phyloP scores from a whole-genome alignment of 2,113 vertebrate species.

The Nestor notabilis region DNA sequence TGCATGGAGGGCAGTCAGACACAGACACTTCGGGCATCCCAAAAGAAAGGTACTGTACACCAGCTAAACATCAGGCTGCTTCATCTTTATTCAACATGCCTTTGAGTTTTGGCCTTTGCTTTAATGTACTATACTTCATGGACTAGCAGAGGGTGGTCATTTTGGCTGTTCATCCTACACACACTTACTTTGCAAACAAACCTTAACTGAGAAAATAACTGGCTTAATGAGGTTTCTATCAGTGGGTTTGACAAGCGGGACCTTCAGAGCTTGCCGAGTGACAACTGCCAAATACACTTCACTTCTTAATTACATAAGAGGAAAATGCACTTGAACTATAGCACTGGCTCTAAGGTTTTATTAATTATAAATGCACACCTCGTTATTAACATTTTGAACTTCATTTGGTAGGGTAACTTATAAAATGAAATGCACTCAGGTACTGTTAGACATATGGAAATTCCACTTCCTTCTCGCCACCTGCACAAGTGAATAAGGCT shows the following conservation, averaged over 20 bases:
- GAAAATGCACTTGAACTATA: slow-evolving; percentile 70
- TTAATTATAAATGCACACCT: slow-evolving; percentile 80
- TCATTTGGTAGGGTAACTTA: slow-evolving; percentile 79
- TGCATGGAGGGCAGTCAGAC: neutral
- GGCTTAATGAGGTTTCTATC: slow-evolving; percentile 68
- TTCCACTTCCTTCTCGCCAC: slow-evolving; percentile 2
- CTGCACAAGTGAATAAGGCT: neutral
- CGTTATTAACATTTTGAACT: slow-evolving; percentile 91
- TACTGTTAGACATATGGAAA: slow-evolving; percentile 50
- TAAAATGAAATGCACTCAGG: slow-evolving; percentile 68
- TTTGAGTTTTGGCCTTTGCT: neutral
- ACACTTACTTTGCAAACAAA: neutral
- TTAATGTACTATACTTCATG: neutral
- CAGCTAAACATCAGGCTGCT: neutral
- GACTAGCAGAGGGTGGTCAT: neutral
- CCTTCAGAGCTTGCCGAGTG: slow-evolving; percentile 68
- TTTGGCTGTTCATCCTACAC: neutral
- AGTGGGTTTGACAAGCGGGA: slow-evolving; percentile 34
- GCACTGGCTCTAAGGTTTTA: slow-evolving; percentile 60
- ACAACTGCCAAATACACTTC: slow-evolving; percentile 83
- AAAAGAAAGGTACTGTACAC: neutral
- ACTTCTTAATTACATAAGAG: slow-evolving; percentile 80
- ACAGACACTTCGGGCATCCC: neutral
- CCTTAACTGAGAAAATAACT: neutral
- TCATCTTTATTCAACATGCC: neutral